A percentile compares a stretch with the other conserved stretches of the same genome.
phyloP scores from a whole-genome alignment of 2,888 invertebrate species.

The Luperina testacea region DNA sequence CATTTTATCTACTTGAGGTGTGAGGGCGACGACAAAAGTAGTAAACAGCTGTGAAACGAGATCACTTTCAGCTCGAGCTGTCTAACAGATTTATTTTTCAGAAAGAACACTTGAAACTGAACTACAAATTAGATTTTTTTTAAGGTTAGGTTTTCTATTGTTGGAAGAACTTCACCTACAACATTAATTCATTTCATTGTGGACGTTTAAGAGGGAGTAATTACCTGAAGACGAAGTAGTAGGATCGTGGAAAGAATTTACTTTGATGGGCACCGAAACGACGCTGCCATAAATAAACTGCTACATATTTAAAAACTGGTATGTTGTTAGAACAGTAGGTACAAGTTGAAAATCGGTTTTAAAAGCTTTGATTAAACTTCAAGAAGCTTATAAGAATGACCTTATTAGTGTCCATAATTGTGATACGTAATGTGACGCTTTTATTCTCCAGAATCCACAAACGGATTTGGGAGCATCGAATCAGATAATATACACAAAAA shows the following conservation, averaged over 20 bases:
- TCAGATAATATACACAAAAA: background rate
- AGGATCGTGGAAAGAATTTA: slow-evolving; percentile 43
- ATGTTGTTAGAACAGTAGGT: slow-evolving; percentile 10
- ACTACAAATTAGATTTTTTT: slow-evolving; percentile 32
- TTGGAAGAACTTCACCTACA: slow-evolving; percentile 25
- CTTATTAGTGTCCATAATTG: background rate
- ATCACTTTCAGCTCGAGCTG: slow-evolving; percentile 10
- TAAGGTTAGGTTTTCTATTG: slow-evolving; percentile 12
- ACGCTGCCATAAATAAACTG: slow-evolving; percentile 36
- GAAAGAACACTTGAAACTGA: slow-evolving; percentile 9
- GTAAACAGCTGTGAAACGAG: slow-evolving; percentile 26
- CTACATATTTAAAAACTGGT: slow-evolving; percentile 14
- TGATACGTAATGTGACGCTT: background rate
- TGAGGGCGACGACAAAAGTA: slow-evolving; percentile 4
- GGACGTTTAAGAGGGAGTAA: slow-evolving; percentile 32
- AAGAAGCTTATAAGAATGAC: background rate
- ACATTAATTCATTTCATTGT: slow-evolving; percentile 21
- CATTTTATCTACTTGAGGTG: slow-evolving; percentile 32
- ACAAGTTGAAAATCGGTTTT: slow-evolving; percentile 5
- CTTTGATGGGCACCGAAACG: slow-evolving; percentile 40
- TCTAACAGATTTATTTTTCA: slow-evolving; percentile 19
- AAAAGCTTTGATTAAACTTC: background rate
- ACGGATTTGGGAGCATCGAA: background rate
- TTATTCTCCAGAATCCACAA: background rate
- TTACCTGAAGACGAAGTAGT: slow-evolving; percentile 42